These are phyloP conservation scores for Balaenoptera acutorostrata DNA, from an alignment of 2,113 vertebrate genomes.

Conservation along the genomic window DNA sequence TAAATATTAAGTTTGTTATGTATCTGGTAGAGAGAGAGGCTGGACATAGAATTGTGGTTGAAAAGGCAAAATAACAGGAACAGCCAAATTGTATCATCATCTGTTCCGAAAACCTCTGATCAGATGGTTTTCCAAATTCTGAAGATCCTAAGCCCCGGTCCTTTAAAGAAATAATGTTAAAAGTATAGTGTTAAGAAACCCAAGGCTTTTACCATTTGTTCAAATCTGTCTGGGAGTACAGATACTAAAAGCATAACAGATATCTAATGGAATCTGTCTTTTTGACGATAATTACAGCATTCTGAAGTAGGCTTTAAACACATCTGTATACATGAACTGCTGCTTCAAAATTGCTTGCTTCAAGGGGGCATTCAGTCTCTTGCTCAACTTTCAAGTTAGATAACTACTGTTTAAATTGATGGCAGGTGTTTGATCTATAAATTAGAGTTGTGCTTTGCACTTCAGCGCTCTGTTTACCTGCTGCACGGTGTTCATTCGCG, in stretches of 20 bases:
- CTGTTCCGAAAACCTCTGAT: slow-evolving; percentile 25
- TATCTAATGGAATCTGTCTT: slow-evolving; percentile 69
- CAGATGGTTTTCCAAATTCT: slow-evolving; percentile 37
- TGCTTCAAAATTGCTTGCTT: slow-evolving; percentile 71
- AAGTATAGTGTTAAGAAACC: slow-evolving; percentile 51
- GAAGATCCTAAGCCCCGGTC: slow-evolving; percentile 26
- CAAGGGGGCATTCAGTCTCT: slow-evolving; percentile 55
- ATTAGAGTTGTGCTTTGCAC: slow-evolving; percentile 44
- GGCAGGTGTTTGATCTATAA: slow-evolving; percentile 67
- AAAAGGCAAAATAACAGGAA: slow-evolving; percentile 59
- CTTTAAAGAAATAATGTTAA: slow-evolving; percentile 57
- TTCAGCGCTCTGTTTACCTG: slow-evolving; percentile 17
- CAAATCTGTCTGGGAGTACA: slow-evolving; percentile 8
- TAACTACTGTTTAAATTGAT: slow-evolving; percentile 68
- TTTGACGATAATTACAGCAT: slow-evolving; percentile 68
- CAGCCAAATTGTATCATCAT: slow-evolving; percentile 41
- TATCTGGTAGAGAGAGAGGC: background rate
- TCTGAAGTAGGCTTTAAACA: slow-evolving; percentile 54
- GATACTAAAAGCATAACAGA: background rate
- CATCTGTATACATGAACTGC: slow-evolving; percentile 57
- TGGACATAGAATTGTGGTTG: background rate
- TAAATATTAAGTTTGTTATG: background rate
- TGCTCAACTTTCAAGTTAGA: slow-evolving; percentile 64
- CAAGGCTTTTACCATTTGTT: slow-evolving; percentile 52
- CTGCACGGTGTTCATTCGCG: background rate